Conservation (phyloP, 2,113 vertebrate genomes). For the Epinephelus moara region DNA sequence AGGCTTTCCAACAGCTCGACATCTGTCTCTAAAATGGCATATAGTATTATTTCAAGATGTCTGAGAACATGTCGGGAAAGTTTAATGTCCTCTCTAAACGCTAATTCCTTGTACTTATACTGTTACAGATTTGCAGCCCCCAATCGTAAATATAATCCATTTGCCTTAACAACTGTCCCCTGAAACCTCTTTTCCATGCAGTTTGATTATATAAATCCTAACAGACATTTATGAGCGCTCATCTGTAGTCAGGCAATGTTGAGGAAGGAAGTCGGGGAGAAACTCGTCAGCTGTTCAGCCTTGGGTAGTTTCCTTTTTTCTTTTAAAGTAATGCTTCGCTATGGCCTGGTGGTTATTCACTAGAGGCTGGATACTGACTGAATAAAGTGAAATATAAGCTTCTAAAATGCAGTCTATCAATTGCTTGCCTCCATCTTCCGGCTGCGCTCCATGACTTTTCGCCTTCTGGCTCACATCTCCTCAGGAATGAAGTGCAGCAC, state of each 20-base stretch:
- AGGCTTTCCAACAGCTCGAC: slow-evolving; percentile 45
- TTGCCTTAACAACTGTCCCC: slow-evolving; percentile 72
- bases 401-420: slow-evolving; percentile 80
- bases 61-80: slow-evolving; percentile 58
- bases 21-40: slow-evolving; percentile 62
- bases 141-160: slow-evolving; percentile 72
- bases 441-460: slow-evolving; percentile 70
- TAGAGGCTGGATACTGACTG: slow-evolving; percentile 69
- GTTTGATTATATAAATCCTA: slow-evolving; percentile 75
- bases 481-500: slow-evolving; percentile 73
- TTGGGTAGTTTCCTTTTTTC: slow-evolving; percentile 64
- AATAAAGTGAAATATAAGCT: slow-evolving; percentile 80
- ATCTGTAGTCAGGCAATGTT: slow-evolving; percentile 60
- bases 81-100: slow-evolving; percentile 63
- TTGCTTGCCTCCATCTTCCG: slow-evolving; percentile 64
- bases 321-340: slow-evolving; percentile 72
- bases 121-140: slow-evolving; percentile 62
- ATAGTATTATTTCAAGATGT: slow-evolving; percentile 59
- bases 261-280: slow-evolving; percentile 23
- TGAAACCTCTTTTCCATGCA: slow-evolving; percentile 66
- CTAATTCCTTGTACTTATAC: slow-evolving; percentile 67
- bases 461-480: slow-evolving; percentile 75
- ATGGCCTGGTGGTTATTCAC: slow-evolving; percentile 71
- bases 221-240: slow-evolving; percentile 76
- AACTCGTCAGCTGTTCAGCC: slow-evolving; percentile 58